Conservation (phyloP, 2,797 vertebrate genomes). For the Mormyrus hasselquistii region DNA sequence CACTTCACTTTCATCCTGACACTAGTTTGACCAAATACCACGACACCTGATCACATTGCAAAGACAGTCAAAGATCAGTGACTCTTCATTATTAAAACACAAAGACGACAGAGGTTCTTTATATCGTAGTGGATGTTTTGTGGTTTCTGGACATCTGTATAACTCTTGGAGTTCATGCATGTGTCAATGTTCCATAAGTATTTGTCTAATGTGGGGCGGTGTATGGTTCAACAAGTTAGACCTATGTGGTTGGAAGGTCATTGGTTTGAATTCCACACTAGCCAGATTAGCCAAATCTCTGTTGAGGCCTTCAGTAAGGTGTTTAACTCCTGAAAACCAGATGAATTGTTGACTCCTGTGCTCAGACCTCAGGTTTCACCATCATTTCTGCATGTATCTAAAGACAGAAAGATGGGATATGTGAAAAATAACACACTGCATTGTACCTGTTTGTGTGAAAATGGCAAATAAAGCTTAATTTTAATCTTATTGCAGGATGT, state of each 20-base stretch:
- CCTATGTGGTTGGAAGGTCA: background rate
- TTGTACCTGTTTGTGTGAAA: background rate
- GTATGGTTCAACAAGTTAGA: background rate
- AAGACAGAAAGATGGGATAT: background rate
- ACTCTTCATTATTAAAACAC: background rate
- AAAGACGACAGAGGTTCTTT: background rate
- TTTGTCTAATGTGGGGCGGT: background rate
- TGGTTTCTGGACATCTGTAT: background rate
- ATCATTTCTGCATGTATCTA: background rate
- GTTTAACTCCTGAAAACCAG: background rate
- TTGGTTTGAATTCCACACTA: background rate
- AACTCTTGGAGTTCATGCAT: background rate
- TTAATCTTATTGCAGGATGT: background rate
- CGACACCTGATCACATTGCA: background rate
- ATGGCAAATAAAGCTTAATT: background rate
- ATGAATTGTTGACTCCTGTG: background rate
- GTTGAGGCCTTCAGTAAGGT: background rate
- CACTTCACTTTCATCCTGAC: background rate
- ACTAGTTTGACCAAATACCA: background rate
- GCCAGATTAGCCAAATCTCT: background rate
- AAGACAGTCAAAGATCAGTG: background rate
- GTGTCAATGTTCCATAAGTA: background rate
- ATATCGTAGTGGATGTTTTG: background rate
- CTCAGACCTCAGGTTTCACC: background rate
- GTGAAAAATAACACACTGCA: background rate